Percentiles rank a stretch among this genome's conserved stretches.
Conservation (phyloP, 2,888 invertebrate genomes). For the Patella pellucida region DNA sequence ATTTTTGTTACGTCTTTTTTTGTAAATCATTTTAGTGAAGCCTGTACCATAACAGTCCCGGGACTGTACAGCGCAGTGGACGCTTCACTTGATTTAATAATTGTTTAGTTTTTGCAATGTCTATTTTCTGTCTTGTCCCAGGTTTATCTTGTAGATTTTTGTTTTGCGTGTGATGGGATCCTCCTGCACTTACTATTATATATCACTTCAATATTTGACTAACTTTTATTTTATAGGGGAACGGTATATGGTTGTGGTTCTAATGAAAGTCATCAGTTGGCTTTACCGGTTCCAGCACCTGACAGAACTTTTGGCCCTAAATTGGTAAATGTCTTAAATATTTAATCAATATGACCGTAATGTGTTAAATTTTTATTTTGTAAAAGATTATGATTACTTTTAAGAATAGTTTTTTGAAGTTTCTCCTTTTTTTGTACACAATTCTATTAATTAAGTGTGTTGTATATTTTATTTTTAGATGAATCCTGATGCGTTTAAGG, state of each 20-base stretch:
- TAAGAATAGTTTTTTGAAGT: background rate
- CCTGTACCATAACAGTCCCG: too few relatives aligned
- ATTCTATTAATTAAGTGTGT: background rate
- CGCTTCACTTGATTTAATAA: too few relatives aligned
- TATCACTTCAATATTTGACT: background rate
- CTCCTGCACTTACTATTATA: too few relatives aligned
- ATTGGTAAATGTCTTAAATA: constrained; percentile 38
- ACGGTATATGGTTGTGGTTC: constrained; percentile 75
- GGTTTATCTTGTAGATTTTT: too few relatives aligned
- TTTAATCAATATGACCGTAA: background rate
- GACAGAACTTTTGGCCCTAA: constrained; percentile 73
- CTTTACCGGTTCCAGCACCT: constrained; percentile 73
- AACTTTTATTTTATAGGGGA: constrained; percentile 71
- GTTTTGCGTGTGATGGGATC: too few relatives aligned
- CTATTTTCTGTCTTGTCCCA: too few relatives aligned
- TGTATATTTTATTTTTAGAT: constrained; percentile 40
- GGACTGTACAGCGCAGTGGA: too few relatives aligned
- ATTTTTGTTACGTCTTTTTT: too few relatives aligned
- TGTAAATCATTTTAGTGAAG: too few relatives aligned
- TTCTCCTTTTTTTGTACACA: background rate
- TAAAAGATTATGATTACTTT: too few relatives aligned
- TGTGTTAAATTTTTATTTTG: background rate
- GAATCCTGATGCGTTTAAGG: constrained; percentile 59
- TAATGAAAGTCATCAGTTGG: constrained; percentile 79
- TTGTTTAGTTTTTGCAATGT: too few relatives aligned